These are phyloP conservation scores for Conops quadrifasciatus DNA, from an alignment of 2,888 invertebrate genomes.

Conservation along the genomic window DNA sequence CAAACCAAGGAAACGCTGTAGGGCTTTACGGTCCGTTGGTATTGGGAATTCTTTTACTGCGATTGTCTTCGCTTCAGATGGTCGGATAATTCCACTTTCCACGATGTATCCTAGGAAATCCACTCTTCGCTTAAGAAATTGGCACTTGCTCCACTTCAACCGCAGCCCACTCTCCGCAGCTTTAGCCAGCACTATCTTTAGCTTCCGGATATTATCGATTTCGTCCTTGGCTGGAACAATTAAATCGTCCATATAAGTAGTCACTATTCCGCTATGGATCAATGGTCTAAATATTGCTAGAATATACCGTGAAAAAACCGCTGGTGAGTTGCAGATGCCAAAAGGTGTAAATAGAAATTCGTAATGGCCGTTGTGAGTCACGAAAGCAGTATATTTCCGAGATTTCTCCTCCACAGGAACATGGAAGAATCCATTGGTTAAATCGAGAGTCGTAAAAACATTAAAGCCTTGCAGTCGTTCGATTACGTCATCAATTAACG, in stretches of 20 bases:
- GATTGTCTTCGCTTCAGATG: constrained; percentile 23
- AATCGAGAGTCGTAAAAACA: constrained; percentile 46
- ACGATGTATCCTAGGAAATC: constrained; percentile 42
- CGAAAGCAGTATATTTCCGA: constrained; percentile 45
- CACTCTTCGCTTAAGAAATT: constrained; percentile 37
- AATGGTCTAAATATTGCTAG: constrained; percentile 37
- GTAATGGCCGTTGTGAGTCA: constrained; percentile 46
- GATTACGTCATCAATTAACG: constrained; percentile 41
- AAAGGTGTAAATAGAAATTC: constrained; percentile 45
- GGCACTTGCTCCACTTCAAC: constrained; percentile 42
- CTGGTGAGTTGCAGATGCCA: constrained; percentile 43
- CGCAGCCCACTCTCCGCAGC: constrained; percentile 36
- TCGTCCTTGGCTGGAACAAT: constrained; percentile 40
- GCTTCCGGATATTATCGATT: constrained; percentile 29
- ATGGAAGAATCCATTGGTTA: constrained; percentile 47
- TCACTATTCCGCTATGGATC: constrained; percentile 28
- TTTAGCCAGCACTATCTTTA: constrained; percentile 30
- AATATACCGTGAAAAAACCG: constrained; percentile 41
- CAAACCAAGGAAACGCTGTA: constrained; percentile 40
- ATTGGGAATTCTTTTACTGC: constrained; percentile 37
- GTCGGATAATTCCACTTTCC: constrained; percentile 29
- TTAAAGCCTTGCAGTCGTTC: constrained; percentile 40
- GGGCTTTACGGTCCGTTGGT: constrained; percentile 31
- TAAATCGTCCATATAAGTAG: constrained; percentile 43
- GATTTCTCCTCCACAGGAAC: constrained; percentile 44